These are phyloP conservation scores for Tenthredo scrophulariae DNA, from an alignment of 2,888 invertebrate genomes.

Conservation along the genomic window DNA sequence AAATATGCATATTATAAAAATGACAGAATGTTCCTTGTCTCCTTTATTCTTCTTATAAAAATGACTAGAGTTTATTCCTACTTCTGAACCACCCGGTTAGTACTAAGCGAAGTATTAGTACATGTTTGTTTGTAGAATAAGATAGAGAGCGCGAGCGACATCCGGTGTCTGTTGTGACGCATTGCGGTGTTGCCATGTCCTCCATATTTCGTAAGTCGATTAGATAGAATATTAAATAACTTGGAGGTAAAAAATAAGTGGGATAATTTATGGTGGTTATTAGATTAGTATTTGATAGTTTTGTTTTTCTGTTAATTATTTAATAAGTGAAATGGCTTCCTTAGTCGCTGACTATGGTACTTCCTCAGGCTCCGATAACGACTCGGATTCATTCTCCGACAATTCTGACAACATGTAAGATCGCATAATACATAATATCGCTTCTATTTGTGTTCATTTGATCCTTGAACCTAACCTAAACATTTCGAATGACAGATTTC, in stretches of 20 bases:
- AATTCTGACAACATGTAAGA: conserved; percentile 74
- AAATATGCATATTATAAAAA: neutral
- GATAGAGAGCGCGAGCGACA: conserved; percentile 20
- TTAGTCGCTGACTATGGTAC: conserved; percentile 85
- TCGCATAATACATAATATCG: neutral
- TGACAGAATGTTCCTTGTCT: neutral
- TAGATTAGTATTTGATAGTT: conserved; percentile 59
- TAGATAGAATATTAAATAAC: conserved; percentile 25
- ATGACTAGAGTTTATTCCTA: neutral
- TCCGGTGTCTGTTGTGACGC: conserved; percentile 48
- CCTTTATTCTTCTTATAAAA: neutral
- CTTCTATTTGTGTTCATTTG: conserved; percentile 21
- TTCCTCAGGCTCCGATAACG: conserved; percentile 81
- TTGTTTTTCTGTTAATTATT: conserved; percentile 61
- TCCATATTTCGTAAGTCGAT: conserved; percentile 59
- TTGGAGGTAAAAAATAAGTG: neutral
- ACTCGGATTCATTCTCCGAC: conserved; percentile 69
- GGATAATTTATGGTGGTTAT: conserved; percentile 55
- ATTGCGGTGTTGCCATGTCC: conserved; percentile 62
- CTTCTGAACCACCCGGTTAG: conserved; percentile 36
- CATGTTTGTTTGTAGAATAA: neutral
- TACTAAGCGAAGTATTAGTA: neutral
- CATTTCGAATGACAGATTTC: neutral
- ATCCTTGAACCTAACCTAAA: conserved; percentile 28
- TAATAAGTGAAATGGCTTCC: conserved; percentile 81